Percentiles rank a stretch among this genome's conserved stretches.
Conservation (phyloP, 2,888 invertebrate species). For the Pantelozetes paolii region DNA sequence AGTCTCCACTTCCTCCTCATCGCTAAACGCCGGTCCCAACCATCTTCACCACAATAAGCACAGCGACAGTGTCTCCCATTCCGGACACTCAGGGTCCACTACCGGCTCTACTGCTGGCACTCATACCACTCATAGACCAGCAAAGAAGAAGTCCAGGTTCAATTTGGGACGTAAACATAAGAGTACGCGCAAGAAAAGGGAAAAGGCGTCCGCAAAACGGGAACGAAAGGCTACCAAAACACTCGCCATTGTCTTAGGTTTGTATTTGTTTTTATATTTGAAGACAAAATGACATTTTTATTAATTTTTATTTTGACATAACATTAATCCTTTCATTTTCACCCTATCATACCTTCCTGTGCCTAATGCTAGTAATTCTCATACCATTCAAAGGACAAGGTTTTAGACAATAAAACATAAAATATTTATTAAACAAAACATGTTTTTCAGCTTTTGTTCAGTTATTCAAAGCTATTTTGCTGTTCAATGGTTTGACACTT, state of each 20-base stretch:
- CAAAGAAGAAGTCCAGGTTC: slow-evolving; percentile 48
- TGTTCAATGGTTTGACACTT: background rate
- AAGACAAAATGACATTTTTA: too few relatives aligned
- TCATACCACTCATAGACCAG: slow-evolving; percentile 14
- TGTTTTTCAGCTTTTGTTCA: background rate
- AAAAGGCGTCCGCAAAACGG: slow-evolving; percentile 86
- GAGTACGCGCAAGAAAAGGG: slow-evolving; percentile 87
- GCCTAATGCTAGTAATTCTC: too few relatives aligned
- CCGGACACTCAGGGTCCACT: background rate
- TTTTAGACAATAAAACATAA: too few relatives aligned
- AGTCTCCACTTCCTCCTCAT: slow-evolving; percentile 12
- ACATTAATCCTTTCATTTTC: background rate
- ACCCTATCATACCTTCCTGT: background rate
- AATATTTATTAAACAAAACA: too few relatives aligned
- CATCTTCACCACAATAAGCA: slow-evolving; percentile 36
- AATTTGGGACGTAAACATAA: slow-evolving; percentile 65
- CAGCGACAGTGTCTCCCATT: slow-evolving; percentile 19
- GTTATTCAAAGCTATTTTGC: too few relatives aligned
- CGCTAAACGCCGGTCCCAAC: slow-evolving; percentile 11
- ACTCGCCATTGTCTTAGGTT: slow-evolving; percentile 94
- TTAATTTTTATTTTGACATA: background rate
- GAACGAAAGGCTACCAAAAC: slow-evolving; percentile 98
- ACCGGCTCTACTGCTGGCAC: background rate
- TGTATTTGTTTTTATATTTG: too few relatives aligned
- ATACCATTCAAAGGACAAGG: too few relatives aligned